Evolutionary conservation across 1,140 invertebrate species (phyloP).

Genomic region (Atopsyche davidsoni): DNA sequence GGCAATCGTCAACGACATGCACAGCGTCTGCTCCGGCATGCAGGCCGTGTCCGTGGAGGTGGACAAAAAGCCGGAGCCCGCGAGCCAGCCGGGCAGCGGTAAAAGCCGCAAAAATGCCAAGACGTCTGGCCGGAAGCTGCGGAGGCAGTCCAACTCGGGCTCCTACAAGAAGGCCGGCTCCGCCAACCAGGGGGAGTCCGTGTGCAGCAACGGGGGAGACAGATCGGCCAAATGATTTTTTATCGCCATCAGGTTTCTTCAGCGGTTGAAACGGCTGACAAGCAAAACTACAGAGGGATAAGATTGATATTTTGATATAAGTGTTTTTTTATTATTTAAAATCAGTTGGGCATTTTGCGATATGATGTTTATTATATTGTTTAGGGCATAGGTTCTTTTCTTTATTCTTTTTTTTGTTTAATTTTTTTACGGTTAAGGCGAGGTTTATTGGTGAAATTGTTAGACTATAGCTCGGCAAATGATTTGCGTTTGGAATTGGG

Average conservation of each 20-base stretch:
- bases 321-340: no score
- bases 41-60: conserved; percentile 43
- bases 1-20: conserved; percentile 8
- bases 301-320: no score
- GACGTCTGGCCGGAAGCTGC: not conserved
- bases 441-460: no score
- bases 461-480: no score
- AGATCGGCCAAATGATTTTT: conserved; percentile 47
- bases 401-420: no score
- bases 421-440: no score
- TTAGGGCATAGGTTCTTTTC: no score
- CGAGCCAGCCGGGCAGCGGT: conserved; percentile 1
- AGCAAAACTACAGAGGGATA: no score
- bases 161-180: not conserved
- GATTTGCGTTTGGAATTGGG: no score
- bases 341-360: no score
- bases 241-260: conserved; percentile 40
- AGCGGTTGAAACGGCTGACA: conserved; percentile 32
- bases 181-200: not conserved
- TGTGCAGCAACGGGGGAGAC: conserved; percentile 25
- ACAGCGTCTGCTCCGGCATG: conserved; percentile 29
- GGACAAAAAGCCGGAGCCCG: no score
- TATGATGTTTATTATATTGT: no score
- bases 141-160: not conserved
- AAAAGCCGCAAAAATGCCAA: not conserved